Evolutionary conservation across 2,888 invertebrate species (phyloP), one percentile per base, ranked within the genome.

Genomic region (Acrocyrtus sp.): DNA sequence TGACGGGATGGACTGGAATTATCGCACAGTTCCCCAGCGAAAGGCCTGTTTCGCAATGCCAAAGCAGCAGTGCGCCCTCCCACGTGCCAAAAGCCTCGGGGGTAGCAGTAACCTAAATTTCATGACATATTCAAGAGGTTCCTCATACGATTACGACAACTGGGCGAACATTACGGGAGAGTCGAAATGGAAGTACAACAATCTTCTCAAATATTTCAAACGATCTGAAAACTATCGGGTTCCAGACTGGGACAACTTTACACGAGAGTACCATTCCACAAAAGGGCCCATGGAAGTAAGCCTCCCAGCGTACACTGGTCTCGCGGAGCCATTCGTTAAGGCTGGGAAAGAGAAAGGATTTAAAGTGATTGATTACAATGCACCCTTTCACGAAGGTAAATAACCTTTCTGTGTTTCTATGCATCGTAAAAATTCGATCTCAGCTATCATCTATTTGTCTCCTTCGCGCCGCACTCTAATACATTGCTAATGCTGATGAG

Each of bases 1-100:
- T 62, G 73, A 75, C 12, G 72, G 75, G 27, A 76, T 77, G 21
- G 80, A 80, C 41, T 80, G 80, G 80, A 74, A 74, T 45, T 80
- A 73, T 27, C 77, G 74, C 21, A 80, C 80, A 21, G 75, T 74
- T n/a, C 78, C 78, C 1, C 80, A 80, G 50, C 73, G 76, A 22
- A 73, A 77, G 41, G 67, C 76, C 1, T 80, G 80, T 39, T 47
- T 75, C 19, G 77, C 72, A 21, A 78, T 80, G 78, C 77, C 78
- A 43, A 77, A 78, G 15, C 58, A 63, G 67, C 77, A 77, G 50
- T 26, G 45, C 24, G 29, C 19, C 6, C 6, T 47, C 45, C 45
- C 4, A 17, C 12, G 24, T 39, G 26, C 22, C 3, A 62, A 69
- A 29, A 61, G 65, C n/a, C 47, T 61, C 47, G 74, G 66, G 34